A percentile compares a stretch with the other conserved stretches of the same genome.
Evolutionary conservation across 2,797 vertebrate species (phyloP).

Genomic region (Diglossa cyanea): DNA sequence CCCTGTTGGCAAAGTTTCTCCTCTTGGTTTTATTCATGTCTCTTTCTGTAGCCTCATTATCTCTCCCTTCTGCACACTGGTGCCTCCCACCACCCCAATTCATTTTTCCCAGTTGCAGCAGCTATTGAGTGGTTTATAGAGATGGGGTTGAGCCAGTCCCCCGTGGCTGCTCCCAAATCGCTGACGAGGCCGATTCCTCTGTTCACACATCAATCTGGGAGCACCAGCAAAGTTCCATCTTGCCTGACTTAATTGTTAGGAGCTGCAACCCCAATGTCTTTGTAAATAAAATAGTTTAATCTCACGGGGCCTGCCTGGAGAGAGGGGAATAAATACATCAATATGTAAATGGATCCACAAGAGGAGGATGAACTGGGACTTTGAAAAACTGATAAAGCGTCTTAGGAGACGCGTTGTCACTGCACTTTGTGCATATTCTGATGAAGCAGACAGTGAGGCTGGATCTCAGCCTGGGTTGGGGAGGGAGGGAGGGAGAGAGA

Average conservation of each 20-base stretch:
- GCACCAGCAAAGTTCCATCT: slow-evolving; percentile 21
- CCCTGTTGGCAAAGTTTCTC: background rate
- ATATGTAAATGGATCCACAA: slow-evolving; percentile 69
- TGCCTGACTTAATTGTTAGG: slow-evolving; percentile 13
- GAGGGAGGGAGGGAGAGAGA: background rate
- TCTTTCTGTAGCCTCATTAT: background rate
- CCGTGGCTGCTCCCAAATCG: background rate
- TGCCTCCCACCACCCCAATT: background rate
- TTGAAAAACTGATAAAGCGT: slow-evolving; percentile 64
- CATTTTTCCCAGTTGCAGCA: slow-evolving; percentile 13
- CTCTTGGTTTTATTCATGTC: background rate
- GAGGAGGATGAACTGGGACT: slow-evolving; percentile 32
- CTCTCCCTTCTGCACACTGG: background rate
- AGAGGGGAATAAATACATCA: slow-evolving; percentile 63
- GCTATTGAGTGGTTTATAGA: background rate
- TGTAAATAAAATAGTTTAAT: slow-evolving; percentile 64
- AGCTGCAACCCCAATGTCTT: slow-evolving; percentile 40
- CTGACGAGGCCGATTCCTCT: background rate
- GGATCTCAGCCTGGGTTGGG: slow-evolving; percentile 1
- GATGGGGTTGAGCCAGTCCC: background rate
- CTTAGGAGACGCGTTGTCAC: slow-evolving; percentile 32
- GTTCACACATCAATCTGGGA: slow-evolving; percentile 23
- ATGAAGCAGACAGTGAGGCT: slow-evolving; percentile 18
- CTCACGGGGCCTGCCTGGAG: slow-evolving; percentile 36
- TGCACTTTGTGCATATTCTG: slow-evolving; percentile 29